Percentiles rank a stretch among this genome's conserved stretches.
These are phyloP conservation scores for Scaptomyza montana DNA, from an alignment of 1,140 invertebrate genomes.

Conservation along the genomic window DNA sequence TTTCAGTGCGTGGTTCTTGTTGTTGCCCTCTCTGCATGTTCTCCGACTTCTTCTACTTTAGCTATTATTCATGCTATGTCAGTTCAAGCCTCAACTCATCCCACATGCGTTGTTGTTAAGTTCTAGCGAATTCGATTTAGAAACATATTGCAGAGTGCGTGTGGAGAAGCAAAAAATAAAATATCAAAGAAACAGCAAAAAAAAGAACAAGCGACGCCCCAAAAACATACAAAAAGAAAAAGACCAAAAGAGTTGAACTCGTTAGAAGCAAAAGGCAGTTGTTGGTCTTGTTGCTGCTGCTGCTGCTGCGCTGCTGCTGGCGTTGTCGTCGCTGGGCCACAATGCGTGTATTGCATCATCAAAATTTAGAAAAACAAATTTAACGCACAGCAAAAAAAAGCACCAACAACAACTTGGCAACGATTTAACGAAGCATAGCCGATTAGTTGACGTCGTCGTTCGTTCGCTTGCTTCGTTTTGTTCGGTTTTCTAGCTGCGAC, in stretches of 20 bases:
- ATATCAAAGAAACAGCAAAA: not conserved
- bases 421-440: constrained; percentile 50
- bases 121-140: constrained; percentile 46
- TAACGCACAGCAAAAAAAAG: constrained; percentile 34
- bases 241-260: constrained; percentile 46
- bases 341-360: constrained; percentile 81
- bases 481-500: constrained; percentile 35
- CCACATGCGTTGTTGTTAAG: constrained; percentile 38
- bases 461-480: constrained; percentile 30
- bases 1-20: constrained; percentile 52
- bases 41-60: constrained; percentile 26
- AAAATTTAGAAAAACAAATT: constrained; percentile 79
- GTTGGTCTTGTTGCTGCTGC: constrained; percentile 10
- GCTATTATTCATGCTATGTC: constrained; percentile 70
- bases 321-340: constrained; percentile 48
- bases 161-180: constrained; percentile 37
- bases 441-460: constrained; percentile 25
- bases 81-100: constrained; percentile 18
- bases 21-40: not conserved
- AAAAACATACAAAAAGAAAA: not conserved
- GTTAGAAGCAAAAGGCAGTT: constrained; percentile 21
- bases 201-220: constrained; percentile 17
- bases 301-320: not conserved
- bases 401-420: constrained; percentile 11
- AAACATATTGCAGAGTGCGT: constrained; percentile 77